Evolutionary conservation across 1,140 invertebrate genomes (phyloP).

Genomic region (Stegodyphus dumicola): DNA sequence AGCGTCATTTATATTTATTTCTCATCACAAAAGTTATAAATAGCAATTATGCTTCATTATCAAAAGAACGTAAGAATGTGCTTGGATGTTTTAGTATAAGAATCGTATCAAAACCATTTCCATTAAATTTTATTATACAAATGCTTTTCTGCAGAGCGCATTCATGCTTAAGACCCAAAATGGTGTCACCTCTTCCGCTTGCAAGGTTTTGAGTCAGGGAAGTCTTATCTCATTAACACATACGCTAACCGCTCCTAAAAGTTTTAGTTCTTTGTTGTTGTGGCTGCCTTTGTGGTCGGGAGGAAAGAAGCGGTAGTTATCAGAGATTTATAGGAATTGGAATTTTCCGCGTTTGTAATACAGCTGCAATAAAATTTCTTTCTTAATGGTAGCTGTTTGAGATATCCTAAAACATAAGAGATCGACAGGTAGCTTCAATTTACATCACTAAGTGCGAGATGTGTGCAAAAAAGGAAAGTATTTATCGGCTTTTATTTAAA

Average conservation of each 20-base stretch:
- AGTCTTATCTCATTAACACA: slow-evolving; percentile 61
- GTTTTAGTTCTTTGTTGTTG: slow-evolving; percentile 59
- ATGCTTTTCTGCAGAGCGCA: background rate
- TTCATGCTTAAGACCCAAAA: slow-evolving; percentile 10
- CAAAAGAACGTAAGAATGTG: no score
- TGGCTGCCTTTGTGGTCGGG: slow-evolving; percentile 22
- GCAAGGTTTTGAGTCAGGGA: slow-evolving; percentile 27
- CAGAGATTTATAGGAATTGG: slow-evolving; percentile 46
- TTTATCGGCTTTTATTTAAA: no score
- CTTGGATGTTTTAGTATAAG: no score
- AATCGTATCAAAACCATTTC: background rate
- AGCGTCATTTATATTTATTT: no score
- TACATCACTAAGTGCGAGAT: no score
- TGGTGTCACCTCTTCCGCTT: slow-evolving; percentile 8
- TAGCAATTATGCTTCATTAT: no score
- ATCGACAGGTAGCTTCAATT: background rate
- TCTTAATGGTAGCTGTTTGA: slow-evolving; percentile 33
- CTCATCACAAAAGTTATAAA: no score
- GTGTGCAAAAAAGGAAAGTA: no score
- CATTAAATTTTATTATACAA: background rate
- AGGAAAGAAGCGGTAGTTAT: slow-evolving; percentile 44
- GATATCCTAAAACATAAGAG: background rate
- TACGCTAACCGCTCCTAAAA: slow-evolving; percentile 57
- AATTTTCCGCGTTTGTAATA: slow-evolving; percentile 8
- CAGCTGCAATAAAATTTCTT: slow-evolving; percentile 14